Evolutionary conservation across 30 jellyfish, hydroid and myxozoan species (phyloP), one percentile per base, ranked within the genome.

Genomic region (Nemopilema nomurai): DNA sequence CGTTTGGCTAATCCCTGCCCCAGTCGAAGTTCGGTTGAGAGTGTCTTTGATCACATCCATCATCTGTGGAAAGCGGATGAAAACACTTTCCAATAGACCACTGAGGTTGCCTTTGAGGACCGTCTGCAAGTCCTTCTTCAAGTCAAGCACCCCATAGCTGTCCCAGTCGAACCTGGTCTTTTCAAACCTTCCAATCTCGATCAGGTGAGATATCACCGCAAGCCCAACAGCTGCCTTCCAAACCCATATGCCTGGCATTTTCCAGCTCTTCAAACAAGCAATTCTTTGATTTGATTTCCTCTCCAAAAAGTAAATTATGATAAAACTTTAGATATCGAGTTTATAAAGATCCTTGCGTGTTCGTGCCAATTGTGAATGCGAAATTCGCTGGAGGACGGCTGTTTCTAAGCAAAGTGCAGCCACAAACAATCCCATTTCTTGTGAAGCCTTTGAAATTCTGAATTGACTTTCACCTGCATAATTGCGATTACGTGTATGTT

Each of bases 141-240:
- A 18, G 1, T 78, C 87, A n/a, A 21, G 24, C 18, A 20, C 18
- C 18, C 66, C 51, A 30, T 78, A 78, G 49, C 16, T 28, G 8
- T 65, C 74, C 87, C 87, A 78, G 25, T 78, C 78, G 16, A 62
- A 51, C 67, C 16, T 19, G 20, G 57, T 41, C 13, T 13, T 41
- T 41, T 41, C 57, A 3, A 13, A 6, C 13, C 57, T 41, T 3
- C 57, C 57, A 41, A 6, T 3, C 13, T 41, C 57, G 13, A 41
- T 41, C 13, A 41, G 6, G 57, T 41, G 57, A 41, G 57, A 41
- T 41, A 41, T 41, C 13, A 41, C 57, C 6, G 13, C 13, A 41
- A 41, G 57, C 6, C 57, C 13, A 6, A 41, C 57, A 3, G 57
- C 6, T 41, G 13, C 13, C 57, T 41, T 41, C 57, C 57, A 41